phyloP scores from a whole-genome alignment of 2,797 vertebrate species.

The Parotocinclus haroldoi region DNA sequence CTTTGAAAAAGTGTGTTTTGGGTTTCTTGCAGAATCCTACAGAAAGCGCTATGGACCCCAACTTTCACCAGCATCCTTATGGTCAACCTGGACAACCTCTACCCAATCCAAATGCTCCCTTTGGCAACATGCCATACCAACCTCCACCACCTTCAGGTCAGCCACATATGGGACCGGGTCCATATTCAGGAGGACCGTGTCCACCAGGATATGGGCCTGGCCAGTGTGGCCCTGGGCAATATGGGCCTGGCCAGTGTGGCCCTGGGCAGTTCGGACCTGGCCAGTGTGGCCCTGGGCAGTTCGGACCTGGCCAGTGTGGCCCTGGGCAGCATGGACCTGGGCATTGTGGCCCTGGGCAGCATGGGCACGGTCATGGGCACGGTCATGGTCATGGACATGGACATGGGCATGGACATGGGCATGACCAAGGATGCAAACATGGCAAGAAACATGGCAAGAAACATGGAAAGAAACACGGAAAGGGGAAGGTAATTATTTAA shows the following conservation, averaged over 20 bases:
- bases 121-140: background rate
- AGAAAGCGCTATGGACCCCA: slow-evolving; percentile 18
- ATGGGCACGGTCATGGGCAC: background rate
- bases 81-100: slow-evolving; percentile 7
- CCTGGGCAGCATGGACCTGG: slow-evolving; percentile 14
- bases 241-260: background rate
- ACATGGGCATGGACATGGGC: slow-evolving; percentile 11
- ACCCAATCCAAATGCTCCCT: slow-evolving; percentile 20
- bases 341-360: background rate
- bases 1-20: no score
- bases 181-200: background rate
- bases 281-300: background rate
- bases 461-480: slow-evolving; percentile 17
- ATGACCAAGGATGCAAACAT: slow-evolving; percentile 55
- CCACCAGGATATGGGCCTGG: background rate
- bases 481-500: slow-evolving; percentile 33
- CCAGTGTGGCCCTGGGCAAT: background rate
- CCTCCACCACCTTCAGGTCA: slow-evolving; percentile 20
- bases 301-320: background rate
- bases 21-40: no score
- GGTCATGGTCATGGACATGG: background rate
- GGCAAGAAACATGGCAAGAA: slow-evolving; percentile 15
- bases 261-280: background rate
- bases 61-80: slow-evolving; percentile 9
- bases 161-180: background rate